Percentiles rank a stretch among this genome's conserved stretches.
Evolutionary conservation across 2,888 invertebrate species (phyloP).

Genomic region (Phania funesta): DNA sequence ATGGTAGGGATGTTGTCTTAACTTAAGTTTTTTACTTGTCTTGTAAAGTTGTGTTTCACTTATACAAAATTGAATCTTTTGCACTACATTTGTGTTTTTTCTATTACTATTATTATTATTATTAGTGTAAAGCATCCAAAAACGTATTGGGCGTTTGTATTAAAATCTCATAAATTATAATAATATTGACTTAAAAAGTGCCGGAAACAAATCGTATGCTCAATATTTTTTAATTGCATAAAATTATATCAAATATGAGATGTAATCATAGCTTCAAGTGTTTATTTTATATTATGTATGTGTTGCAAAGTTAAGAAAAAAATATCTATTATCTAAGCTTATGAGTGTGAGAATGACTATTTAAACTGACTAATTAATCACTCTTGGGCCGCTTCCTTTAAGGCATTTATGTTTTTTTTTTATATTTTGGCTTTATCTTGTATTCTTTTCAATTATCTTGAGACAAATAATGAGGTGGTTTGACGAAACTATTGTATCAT

Average conservation of each 20-base stretch:
- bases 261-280: conserved; percentile 20
- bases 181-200: conserved; percentile 2
- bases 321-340: no score
- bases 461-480: no score
- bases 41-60: neutral
- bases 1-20: conserved; percentile 13
- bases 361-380: no score
- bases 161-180: conserved; percentile 41
- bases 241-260: conserved; percentile 62
- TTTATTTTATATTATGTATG: neutral
- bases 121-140: neutral
- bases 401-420: no score
- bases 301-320: no score
- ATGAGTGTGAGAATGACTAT: no score
- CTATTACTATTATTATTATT: neutral
- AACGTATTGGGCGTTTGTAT: neutral
- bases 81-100: neutral
- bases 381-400: no score
- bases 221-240: conserved; percentile 59
- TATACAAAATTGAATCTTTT: neutral
- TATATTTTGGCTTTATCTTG: no score
- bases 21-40: neutral
- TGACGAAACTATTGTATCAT: no score
- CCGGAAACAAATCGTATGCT: conserved; percentile 61
- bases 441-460: no score